Conservation (phyloP, 1,140 invertebrate species). For the Panagrolaimus sp. region DNA sequence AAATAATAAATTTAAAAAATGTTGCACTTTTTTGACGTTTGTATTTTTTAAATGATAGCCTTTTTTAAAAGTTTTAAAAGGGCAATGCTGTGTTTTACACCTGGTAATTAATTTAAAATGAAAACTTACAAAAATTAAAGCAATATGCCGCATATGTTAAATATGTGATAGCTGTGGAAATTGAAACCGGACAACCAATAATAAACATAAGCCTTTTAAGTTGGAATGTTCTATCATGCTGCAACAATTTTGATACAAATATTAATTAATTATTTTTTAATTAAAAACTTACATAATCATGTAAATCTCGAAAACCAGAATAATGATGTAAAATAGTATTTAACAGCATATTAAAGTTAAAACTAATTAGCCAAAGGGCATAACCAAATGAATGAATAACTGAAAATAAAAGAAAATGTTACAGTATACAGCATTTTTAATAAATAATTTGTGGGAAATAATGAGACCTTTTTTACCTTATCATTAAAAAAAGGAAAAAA, state of each 20-base stretch:
- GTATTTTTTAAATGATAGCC: slow-evolving; percentile 10
- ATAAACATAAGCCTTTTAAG: slow-evolving; percentile 51
- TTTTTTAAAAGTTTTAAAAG: slow-evolving; percentile 10
- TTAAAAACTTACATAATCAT: slow-evolving; percentile 26
- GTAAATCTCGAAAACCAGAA: slow-evolving; percentile 44
- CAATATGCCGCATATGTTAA: slow-evolving; percentile 42
- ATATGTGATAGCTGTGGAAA: slow-evolving; percentile 54
- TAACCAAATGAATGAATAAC: slow-evolving; percentile 51
- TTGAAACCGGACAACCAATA: slow-evolving; percentile 48
- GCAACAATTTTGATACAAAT: slow-evolving; percentile 22
- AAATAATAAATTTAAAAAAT: slow-evolving; percentile 11
- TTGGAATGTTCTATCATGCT: slow-evolving; percentile 49
- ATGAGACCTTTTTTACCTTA: too few species aligned
- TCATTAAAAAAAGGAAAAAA: neutral
- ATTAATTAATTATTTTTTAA: too few species aligned
- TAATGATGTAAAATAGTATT: slow-evolving; percentile 51
- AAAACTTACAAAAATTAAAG: slow-evolving; percentile 36
- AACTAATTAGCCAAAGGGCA: slow-evolving; percentile 50
- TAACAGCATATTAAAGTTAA: slow-evolving; percentile 58
- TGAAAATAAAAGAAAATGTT: slow-evolving; percentile 29
- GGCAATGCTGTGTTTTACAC: too few species aligned
- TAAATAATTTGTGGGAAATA: too few species aligned
- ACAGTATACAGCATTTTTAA: too few species aligned
- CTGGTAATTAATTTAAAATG: too few species aligned
- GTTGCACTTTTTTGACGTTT: neutral